phyloP scores from a whole-genome alignment of 1,140 invertebrate species.

The Adelges cooleyi region DNA sequence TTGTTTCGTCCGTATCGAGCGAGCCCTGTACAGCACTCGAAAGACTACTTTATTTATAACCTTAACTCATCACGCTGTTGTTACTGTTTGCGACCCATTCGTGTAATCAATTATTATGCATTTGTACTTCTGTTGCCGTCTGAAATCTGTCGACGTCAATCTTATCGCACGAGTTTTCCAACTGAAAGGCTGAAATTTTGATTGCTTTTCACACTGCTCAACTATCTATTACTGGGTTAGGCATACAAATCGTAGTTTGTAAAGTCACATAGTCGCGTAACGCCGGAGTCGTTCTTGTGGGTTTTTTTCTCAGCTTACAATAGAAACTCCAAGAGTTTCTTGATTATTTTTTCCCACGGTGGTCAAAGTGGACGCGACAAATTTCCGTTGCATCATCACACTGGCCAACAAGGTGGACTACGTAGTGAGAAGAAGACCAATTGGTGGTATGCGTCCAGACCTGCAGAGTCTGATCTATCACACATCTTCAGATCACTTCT shows the following conservation, averaged over 20 bases:
- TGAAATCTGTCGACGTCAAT: conserved; percentile 13
- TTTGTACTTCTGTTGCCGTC: conserved; percentile 3
- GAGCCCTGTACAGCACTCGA: no score
- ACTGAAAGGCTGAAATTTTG: conserved; percentile 5
- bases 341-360: neutral
- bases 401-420: conserved; percentile 24
- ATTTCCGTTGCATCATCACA: conserved; percentile 8
- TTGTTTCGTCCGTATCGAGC: no score
- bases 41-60: no score
- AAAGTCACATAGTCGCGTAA: no score
- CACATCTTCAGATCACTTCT: conserved; percentile 37
- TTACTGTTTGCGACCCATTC: no score
- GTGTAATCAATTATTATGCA: neutral
- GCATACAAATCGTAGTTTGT: no score
- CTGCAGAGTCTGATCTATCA: conserved; percentile 36
- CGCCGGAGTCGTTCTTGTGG: no score
- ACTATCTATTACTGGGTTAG: no score
- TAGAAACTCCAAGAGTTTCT: no score
- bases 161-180: neutral
- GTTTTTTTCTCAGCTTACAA: no score
- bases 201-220: no score
- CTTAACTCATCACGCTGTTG: no score
- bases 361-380: conserved; percentile 22
- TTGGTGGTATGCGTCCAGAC: conserved; percentile 36
- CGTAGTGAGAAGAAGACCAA: conserved; percentile 21